These are phyloP conservation scores for Sycobia sp. DNA, from an alignment of 1,140 invertebrate genomes.

Conservation along the genomic window DNA sequence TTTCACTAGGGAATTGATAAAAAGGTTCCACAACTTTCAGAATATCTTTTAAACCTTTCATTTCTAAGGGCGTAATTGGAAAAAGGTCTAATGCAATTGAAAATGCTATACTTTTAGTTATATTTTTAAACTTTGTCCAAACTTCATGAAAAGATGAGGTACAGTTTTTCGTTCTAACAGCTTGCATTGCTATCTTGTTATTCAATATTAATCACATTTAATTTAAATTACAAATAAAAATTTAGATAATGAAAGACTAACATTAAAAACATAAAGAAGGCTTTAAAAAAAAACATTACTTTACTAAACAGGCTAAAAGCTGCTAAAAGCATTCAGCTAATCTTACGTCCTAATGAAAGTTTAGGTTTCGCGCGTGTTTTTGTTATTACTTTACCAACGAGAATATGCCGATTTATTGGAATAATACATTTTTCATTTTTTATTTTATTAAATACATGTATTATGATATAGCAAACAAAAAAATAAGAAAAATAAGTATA, in stretches of 20 bases:
- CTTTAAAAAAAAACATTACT: slow-evolving; percentile 13
- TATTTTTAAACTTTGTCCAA: slow-evolving; percentile 24
- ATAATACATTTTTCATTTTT: slow-evolving; percentile 8
- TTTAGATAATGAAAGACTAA: background rate
- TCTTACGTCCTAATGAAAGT: slow-evolving; percentile 10
- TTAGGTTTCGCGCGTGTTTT: slow-evolving; percentile 23
- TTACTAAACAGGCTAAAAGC: slow-evolving; percentile 1
- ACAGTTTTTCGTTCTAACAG: slow-evolving; percentile 44
- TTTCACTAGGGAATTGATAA: slow-evolving; percentile 33
- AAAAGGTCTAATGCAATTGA: slow-evolving; percentile 21
- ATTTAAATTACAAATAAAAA: background rate
- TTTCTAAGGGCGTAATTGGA: slow-evolving; percentile 21
- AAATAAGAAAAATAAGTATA: too few relatives aligned
- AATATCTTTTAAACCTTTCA: slow-evolving; percentile 19
- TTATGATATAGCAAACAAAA: too few relatives aligned
- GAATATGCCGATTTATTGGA: slow-evolving; percentile 16
- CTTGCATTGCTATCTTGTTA: slow-evolving; percentile 14
- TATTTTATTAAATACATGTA: too few relatives aligned
- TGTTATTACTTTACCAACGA: background rate
- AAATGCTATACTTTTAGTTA: slow-evolving; percentile 30
- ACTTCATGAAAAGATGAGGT: slow-evolving; percentile 23
- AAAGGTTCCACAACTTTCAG: slow-evolving; percentile 21
- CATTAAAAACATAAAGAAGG: background rate
- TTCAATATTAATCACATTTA: slow-evolving; percentile 3
- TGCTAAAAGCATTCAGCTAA: background rate